Percentiles rank a stretch among this genome's conserved stretches.
phyloP scores from a whole-genome alignment of 2,113 vertebrate species.

The Axis porcinus region DNA sequence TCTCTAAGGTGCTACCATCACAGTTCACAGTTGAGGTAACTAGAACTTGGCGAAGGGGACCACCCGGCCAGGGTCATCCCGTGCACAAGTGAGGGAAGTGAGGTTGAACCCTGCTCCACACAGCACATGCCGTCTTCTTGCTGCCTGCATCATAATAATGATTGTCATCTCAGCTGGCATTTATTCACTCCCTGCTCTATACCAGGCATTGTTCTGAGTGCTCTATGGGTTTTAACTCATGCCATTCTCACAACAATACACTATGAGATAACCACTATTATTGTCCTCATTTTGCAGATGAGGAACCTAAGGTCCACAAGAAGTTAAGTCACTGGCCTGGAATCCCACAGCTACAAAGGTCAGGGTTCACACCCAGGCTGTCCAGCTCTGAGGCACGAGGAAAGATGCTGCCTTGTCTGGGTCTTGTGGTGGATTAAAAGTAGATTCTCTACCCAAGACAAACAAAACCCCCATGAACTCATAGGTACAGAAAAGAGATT shows the following conservation, averaged over 20 bases:
- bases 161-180: not conserved
- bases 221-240: not conserved
- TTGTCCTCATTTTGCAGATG: not conserved
- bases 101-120: not conserved
- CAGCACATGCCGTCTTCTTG: not conserved
- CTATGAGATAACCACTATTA: not conserved
- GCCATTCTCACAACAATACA: not conserved
- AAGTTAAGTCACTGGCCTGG: not conserved
- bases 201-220: not conserved
- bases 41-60: not conserved
- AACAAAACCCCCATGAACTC: not conserved
- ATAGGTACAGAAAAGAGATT: not conserved
- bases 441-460: not conserved
- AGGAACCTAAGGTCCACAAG: not conserved
- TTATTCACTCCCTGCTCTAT: not conserved
- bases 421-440: not conserved
- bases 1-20: not conserved
- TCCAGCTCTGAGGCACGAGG: not conserved
- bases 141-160: fast-evolving
- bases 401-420: not conserved
- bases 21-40: not conserved
- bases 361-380: not conserved
- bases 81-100: not conserved
- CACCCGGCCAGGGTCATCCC: not conserved
- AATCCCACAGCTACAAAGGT: not conserved